Conservation (phyloP, 2,797 vertebrate species). For the Falco concolor region DNA sequence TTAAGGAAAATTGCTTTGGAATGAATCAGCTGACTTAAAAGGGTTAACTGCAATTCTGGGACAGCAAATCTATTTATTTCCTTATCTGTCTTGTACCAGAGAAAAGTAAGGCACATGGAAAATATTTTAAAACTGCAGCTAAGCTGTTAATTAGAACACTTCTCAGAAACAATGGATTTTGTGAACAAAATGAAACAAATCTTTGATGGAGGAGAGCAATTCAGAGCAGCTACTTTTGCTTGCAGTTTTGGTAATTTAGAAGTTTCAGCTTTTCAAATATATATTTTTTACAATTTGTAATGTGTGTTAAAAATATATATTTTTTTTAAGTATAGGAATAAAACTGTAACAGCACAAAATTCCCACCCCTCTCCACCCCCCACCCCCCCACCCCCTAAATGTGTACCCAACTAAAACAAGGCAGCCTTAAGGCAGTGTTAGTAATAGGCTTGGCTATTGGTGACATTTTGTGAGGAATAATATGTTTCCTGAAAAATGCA, state of each 20-base stretch:
- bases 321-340: not conserved
- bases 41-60: constrained; percentile 21
- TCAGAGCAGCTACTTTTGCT: not conserved
- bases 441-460: not conserved
- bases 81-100: constrained; percentile 34
- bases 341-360: not conserved
- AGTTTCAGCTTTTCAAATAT: not conserved
- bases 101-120: constrained; percentile 1
- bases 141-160: constrained; percentile 32
- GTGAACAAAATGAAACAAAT: not conserved
- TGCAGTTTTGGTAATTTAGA: not conserved
- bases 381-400: not conserved
- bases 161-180: not conserved
- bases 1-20: not conserved
- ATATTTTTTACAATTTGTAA: not conserved
- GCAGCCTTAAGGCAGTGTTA: not conserved
- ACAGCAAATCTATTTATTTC: constrained; percentile 27
- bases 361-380: too few relatives aligned
- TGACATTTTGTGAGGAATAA: not conserved
- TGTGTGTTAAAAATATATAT: not conserved
- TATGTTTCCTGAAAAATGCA: not conserved
- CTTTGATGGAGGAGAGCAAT: not conserved
- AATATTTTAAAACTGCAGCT: constrained; percentile 18
- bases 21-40: not conserved
- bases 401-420: not conserved